These are phyloP conservation scores for Goniozus legneri DNA, from an alignment of 1,140 invertebrate species.

Conservation along the genomic window DNA sequence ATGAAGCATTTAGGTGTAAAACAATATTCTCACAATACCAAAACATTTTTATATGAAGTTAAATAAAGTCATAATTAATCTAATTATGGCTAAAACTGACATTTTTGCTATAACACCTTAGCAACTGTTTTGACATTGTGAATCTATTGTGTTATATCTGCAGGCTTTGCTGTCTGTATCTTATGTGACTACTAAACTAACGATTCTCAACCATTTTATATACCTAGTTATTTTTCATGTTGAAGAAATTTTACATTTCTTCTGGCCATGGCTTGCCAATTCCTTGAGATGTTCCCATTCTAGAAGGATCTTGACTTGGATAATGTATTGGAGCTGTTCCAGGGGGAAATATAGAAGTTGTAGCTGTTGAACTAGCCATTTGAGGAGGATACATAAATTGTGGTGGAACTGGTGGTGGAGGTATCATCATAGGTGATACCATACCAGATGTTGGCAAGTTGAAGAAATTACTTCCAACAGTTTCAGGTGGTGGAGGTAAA, in stretches of 20 bases:
- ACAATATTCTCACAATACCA: too few relatives aligned
- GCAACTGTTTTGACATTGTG: too few relatives aligned
- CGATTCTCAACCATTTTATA: too few relatives aligned
- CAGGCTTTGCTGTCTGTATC: too few relatives aligned
- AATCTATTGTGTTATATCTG: too few relatives aligned
- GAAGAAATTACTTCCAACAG: slow-evolving; percentile 61
- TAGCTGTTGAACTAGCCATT: slow-evolving; percentile 39
- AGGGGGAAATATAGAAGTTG: slow-evolving; percentile 53
- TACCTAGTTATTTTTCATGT: too few relatives aligned
- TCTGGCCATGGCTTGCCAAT: slow-evolving; percentile 53
- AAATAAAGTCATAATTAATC: too few relatives aligned
- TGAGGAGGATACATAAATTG: slow-evolving; percentile 57
- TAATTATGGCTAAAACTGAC: too few relatives aligned
- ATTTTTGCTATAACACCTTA: too few relatives aligned
- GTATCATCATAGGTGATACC: slow-evolving; percentile 58
- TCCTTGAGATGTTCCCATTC: slow-evolving; percentile 72
- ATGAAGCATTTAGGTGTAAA: too few relatives aligned
- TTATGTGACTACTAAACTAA: too few relatives aligned
- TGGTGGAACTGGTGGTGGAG: slow-evolving; percentile 52
- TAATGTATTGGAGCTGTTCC: slow-evolving; percentile 75
- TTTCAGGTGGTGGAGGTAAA: slow-evolving; percentile 73
- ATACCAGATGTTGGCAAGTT: slow-evolving; percentile 58
- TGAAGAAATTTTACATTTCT: slow-evolving; percentile 41
- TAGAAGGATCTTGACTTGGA: slow-evolving; percentile 89
- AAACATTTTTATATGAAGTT: too few relatives aligned